A percentile compares a stretch with the other conserved stretches of the same genome.
Conservation (phyloP, 2,113 vertebrate species). For the Dunckerocampus dactyliophorus region DNA sequence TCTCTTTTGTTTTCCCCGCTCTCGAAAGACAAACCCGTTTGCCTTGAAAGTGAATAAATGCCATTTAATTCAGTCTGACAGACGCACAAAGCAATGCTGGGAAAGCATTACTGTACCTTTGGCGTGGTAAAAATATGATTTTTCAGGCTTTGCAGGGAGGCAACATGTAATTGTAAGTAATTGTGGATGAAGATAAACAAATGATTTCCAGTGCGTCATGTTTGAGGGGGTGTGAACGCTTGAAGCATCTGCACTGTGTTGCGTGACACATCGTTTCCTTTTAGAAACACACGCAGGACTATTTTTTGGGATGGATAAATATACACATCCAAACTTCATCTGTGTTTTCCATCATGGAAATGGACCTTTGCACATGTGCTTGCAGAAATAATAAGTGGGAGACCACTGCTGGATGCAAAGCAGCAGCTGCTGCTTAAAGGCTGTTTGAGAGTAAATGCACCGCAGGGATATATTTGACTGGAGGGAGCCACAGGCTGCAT, state of each 20-base stretch:
- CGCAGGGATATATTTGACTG: background rate
- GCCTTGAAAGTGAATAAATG: too few relatives aligned
- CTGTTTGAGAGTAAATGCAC: background rate
- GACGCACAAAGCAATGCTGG: background rate
- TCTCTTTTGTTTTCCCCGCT: background rate
- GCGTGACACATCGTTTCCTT: background rate
- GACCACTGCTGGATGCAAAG: background rate
- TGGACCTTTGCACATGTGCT: background rate
- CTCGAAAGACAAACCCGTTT: background rate
- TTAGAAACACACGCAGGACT: background rate
- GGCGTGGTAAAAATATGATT: too few relatives aligned
- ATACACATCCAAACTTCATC: constrained; percentile 3
- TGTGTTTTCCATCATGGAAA: constrained; percentile 3
- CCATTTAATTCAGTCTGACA: background rate
- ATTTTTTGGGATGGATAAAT: background rate
- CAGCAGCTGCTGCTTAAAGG: constrained; percentile 1
- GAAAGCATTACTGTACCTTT: background rate
- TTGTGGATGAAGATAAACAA: background rate
- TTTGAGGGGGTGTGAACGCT: background rate
- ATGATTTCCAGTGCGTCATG: background rate
- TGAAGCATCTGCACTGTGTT: background rate
- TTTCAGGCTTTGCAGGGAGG: background rate
- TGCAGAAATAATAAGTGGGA: background rate
- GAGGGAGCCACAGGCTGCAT: background rate
- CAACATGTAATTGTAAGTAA: constrained; percentile 1